A percentile compares a stretch with the other conserved stretches of the same genome.
Evolutionary conservation across 2,888 invertebrate species (phyloP).

Genomic region (Chelonus formosanus): DNA sequence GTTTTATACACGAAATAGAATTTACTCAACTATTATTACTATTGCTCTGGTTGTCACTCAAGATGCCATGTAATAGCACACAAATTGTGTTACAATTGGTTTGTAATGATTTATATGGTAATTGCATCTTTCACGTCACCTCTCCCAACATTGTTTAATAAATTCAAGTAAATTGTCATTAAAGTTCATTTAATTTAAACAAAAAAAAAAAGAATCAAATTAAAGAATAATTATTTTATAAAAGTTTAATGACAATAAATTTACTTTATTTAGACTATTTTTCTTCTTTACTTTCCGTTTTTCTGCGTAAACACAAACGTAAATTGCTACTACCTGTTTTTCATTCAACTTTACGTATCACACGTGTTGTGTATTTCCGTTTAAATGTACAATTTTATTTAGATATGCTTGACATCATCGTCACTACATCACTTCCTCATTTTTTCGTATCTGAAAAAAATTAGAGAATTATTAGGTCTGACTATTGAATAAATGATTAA

Average conservation of each 20-base stretch:
- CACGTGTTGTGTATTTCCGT: background rate
- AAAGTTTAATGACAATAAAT: background rate
- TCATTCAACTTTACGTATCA: constrained; percentile 11
- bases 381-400: background rate
- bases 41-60: constrained; percentile 7
- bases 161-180: background rate
- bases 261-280: background rate
- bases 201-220: background rate
- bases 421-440: background rate
- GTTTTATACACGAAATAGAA: too few relatives aligned
- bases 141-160: constrained; percentile 56
- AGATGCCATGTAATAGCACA: constrained; percentile 32
- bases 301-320: background rate
- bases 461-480: too few relatives aligned
- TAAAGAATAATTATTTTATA: background rate
- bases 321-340: constrained; percentile 7
- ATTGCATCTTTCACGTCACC: constrained; percentile 51
- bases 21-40: too few relatives aligned
- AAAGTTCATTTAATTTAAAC: background rate
- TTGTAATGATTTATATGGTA: constrained; percentile 34
- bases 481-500: too few relatives aligned
- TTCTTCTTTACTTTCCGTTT: background rate
- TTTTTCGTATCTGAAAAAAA: background rate
- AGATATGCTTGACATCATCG: background rate
- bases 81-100: constrained; percentile 34